Evolutionary conservation across 2,113 vertebrate genomes (phyloP).

Genomic region (Neotoma lepida): DNA sequence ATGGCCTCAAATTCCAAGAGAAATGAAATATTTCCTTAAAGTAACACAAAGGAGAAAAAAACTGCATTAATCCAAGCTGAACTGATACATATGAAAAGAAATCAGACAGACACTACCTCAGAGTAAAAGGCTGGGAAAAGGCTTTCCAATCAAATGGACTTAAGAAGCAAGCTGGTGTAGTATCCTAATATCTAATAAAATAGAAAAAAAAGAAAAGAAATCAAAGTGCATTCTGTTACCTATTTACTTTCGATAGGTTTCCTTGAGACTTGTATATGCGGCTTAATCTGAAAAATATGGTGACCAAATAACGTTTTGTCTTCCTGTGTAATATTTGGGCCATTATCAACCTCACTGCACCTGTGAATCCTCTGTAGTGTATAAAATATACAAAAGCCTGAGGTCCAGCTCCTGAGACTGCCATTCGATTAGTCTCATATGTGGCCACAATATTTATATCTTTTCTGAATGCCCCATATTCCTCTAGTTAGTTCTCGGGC

Average conservation of each 20-base stretch:
- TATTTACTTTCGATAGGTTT: conserved; percentile 17
- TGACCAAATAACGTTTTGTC: not conserved
- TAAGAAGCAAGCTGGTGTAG: too few relatives aligned
- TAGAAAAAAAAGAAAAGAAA: too few relatives aligned
- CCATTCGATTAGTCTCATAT: not conserved
- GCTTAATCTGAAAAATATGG: conserved; percentile 22
- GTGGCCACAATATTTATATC: not conserved
- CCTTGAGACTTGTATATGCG: not conserved
- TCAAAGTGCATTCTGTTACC: not conserved
- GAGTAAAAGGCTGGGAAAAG: too few relatives aligned
- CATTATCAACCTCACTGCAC: rapidly evolving
- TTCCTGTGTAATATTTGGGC: not conserved
- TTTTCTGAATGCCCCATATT: not conserved
- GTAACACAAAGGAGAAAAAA: not conserved
- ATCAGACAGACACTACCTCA: too few relatives aligned
- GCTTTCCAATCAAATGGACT: too few relatives aligned
- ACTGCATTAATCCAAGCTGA: conserved; percentile 4
- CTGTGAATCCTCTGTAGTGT: not conserved
- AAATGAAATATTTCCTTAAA: conserved; percentile 36
- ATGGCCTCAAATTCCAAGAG: conserved; percentile 5
- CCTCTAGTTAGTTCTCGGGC: not conserved
- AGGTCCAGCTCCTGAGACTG: not conserved
- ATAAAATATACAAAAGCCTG: not conserved
- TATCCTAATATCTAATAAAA: too few relatives aligned
- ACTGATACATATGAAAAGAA: not conserved